These are phyloP conservation scores for Rhodinocichla rosea DNA, from an alignment of 2,113 vertebrate species.

Conservation along the genomic window DNA sequence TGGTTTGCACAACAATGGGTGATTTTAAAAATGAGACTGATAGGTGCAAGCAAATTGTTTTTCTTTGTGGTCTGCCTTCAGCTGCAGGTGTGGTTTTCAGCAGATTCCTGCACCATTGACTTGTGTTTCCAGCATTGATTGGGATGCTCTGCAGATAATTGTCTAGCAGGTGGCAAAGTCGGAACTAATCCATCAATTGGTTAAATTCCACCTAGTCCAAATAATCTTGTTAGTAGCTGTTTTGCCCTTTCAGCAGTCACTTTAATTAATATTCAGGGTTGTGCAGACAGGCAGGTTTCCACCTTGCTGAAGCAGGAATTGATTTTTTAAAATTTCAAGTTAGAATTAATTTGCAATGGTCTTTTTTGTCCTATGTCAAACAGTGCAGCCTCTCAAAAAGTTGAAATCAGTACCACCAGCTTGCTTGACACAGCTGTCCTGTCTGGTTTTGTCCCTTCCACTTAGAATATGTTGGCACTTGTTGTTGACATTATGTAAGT, in stretches of 20 bases:
- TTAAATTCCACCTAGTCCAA: constrained; percentile 57
- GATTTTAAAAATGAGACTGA: neutral
- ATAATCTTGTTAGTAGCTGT: constrained; percentile 53
- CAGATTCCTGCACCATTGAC: neutral
- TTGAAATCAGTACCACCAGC: neutral
- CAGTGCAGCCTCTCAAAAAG: neutral
- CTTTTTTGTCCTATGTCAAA: neutral
- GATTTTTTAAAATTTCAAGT: neutral
- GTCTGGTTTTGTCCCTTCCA: neutral
- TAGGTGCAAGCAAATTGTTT: neutral
- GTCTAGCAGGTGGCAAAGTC: constrained; percentile 52
- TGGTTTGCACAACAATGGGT: neutral
- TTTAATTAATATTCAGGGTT: constrained; percentile 49
- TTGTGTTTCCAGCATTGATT: neutral
- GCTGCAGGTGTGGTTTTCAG: neutral
- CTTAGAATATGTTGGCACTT: neutral
- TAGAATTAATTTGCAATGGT: neutral
- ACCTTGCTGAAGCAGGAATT: neutral
- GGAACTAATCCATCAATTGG: constrained; percentile 56
- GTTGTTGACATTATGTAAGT: neutral
- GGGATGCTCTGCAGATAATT: constrained; percentile 53
- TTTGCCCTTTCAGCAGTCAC: constrained; percentile 55
- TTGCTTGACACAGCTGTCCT: neutral
- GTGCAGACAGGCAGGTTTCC: neutral
- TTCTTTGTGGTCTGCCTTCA: neutral